These are phyloP conservation scores for Kryptolebias marmoratus DNA, from an alignment of 2,113 vertebrate genomes.

Conservation along the genomic window DNA sequence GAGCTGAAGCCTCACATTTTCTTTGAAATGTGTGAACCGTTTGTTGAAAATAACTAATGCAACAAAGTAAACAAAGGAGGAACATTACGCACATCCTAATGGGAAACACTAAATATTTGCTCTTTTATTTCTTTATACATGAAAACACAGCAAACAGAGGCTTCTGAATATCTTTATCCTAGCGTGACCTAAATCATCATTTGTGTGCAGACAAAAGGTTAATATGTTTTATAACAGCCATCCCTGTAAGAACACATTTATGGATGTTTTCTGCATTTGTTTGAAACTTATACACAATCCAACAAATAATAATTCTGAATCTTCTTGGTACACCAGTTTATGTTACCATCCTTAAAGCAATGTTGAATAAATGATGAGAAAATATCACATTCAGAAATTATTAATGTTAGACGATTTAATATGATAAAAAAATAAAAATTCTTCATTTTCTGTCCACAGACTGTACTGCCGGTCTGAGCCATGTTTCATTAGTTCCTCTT, in stretches of 20 bases:
- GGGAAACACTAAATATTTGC: too few species aligned
- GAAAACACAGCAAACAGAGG: too few species aligned
- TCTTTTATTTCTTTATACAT: too few species aligned
- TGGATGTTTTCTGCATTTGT: neutral
- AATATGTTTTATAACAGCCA: too few species aligned
- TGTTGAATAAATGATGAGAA: neutral
- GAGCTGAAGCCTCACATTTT: neutral
- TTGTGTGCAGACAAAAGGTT: too few species aligned
- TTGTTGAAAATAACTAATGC: neutral
- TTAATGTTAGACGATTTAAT: neutral
- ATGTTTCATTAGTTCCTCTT: slow-evolving; percentile 14
- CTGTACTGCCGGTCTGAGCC: neutral
- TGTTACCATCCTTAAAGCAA: neutral
- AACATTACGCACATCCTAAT: too few species aligned
- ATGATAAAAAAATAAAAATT: neutral
- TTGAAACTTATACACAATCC: neutral
- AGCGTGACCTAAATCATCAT: too few species aligned
- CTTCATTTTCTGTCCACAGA: neutral
- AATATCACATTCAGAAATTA: neutral
- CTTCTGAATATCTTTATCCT: too few species aligned
- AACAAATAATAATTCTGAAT: neutral
- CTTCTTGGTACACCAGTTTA: neutral
- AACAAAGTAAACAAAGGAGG: neutral
- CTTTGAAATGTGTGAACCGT: neutral
- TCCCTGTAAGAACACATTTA: too few species aligned